Conservation (phyloP, 2,797 vertebrate species). For the Leptodactylus fallax region DNA sequence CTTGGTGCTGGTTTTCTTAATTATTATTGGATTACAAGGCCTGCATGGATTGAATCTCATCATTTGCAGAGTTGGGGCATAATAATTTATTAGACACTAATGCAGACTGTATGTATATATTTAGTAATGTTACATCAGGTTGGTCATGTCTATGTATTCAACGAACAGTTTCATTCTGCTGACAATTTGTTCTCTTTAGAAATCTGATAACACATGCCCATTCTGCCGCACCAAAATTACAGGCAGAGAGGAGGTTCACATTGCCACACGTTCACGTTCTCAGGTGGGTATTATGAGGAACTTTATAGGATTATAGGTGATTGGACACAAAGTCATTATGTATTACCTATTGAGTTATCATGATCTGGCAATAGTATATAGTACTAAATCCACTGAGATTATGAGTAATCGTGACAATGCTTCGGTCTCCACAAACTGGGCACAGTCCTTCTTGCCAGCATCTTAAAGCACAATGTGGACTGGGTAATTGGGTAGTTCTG, state of each 20-base stretch:
- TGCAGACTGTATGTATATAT: neutral
- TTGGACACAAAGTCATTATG: neutral
- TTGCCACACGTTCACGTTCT: slow-evolving; percentile 71
- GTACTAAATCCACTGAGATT: too few relatives aligned
- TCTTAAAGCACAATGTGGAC: too few relatives aligned
- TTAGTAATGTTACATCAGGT: neutral
- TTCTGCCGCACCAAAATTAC: slow-evolving; percentile 87
- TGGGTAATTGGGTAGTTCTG: neutral
- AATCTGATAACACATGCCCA: slow-evolving; percentile 83
- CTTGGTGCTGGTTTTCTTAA: too few relatives aligned
- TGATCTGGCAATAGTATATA: too few relatives aligned
- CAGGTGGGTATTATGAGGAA: slow-evolving; percentile 15
- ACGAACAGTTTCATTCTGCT: neutral
- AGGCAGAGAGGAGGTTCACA: slow-evolving; percentile 77
- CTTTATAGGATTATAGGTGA: neutral
- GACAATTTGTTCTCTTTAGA: slow-evolving; percentile 71
- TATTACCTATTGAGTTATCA: too few relatives aligned
- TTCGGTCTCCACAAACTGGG: too few relatives aligned
- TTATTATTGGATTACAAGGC: too few relatives aligned
- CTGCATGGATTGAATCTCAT: too few relatives aligned
- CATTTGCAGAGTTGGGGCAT: too few relatives aligned
- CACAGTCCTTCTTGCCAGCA: too few relatives aligned
- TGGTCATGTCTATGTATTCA: neutral
- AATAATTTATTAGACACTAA: neutral
- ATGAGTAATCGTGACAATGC: too few relatives aligned